These are phyloP conservation scores for Bradypus variegatus DNA, from an alignment of 2,797 vertebrate genomes.

Conservation along the genomic window DNA sequence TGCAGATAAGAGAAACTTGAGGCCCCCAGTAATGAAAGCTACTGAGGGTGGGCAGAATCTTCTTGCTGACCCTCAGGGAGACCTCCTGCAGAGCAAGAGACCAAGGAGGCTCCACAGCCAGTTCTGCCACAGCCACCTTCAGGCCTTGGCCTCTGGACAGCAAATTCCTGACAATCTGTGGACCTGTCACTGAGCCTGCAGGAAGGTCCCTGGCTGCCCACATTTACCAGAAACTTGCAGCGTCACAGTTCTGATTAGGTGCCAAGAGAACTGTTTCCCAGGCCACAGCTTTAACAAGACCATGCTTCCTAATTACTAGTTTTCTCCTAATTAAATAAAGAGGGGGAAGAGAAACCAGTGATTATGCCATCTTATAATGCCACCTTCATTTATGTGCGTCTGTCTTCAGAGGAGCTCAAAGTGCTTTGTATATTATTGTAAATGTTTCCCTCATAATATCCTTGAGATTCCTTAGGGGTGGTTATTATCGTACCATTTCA, in stretches of 20 bases:
- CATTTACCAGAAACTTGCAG: conserved; percentile 16
- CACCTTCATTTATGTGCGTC: conserved; percentile 55
- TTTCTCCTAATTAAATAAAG: conserved; percentile 65
- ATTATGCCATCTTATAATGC: conserved; percentile 38
- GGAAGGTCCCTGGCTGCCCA: conserved; percentile 27
- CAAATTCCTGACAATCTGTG: conserved; percentile 14
- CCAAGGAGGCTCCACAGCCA: not conserved
- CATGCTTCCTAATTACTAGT: conserved; percentile 58
- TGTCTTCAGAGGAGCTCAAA: conserved; percentile 49
- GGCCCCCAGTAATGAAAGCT: not conserved
- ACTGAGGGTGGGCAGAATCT: not conserved
- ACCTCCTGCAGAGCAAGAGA: not conserved
- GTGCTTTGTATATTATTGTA: conserved; percentile 20
- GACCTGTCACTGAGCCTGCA: not conserved
- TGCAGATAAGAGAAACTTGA: not conserved
- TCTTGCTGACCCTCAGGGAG: not conserved
- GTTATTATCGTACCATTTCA: conserved; percentile 51
- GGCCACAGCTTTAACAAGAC: conserved; percentile 56
- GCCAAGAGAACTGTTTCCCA: conserved; percentile 58
- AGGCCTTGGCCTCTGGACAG: not conserved
- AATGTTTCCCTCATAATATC: not conserved
- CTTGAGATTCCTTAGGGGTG: conserved; percentile 4
- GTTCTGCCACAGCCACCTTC: not conserved
- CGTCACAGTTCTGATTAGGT: conserved; percentile 45
- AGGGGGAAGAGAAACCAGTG: conserved; percentile 18